Evolutionary conservation across 92 coral and sea anemone genomes (phyloP).

Genomic region (Isaurus tuberculatus): DNA sequence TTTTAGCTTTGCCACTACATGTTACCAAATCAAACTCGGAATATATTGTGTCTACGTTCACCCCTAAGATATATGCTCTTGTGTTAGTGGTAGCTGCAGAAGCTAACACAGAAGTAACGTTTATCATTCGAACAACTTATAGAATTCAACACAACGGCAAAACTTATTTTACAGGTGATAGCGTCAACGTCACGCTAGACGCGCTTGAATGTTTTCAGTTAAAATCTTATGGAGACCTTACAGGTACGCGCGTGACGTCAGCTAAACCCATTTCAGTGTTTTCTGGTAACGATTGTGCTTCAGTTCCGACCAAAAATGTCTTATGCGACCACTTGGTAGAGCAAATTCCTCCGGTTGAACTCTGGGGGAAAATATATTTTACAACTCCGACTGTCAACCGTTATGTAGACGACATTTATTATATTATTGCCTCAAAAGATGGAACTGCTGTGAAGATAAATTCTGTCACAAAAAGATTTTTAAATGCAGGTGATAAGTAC

Average conservation of each 20-base stretch:
- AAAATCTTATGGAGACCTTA: slow-evolving; percentile 51
- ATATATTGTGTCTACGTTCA: slow-evolving; percentile 79
- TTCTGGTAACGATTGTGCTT: slow-evolving; percentile 89
- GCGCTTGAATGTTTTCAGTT: slow-evolving; percentile 77
- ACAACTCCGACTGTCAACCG: slow-evolving; percentile 72
- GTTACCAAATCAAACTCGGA: slow-evolving; percentile 58
- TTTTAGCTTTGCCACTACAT: slow-evolving; percentile 79
- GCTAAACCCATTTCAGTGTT: slow-evolving; percentile 79
- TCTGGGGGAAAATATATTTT: slow-evolving; percentile 77
- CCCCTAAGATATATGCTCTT: slow-evolving; percentile 57
- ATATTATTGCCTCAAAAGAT: slow-evolving; percentile 74
- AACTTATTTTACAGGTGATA: slow-evolving; percentile 48
- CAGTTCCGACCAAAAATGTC: slow-evolving; percentile 52
- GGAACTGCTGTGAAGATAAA: slow-evolving; percentile 66
- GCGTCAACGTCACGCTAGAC: slow-evolving; percentile 51
- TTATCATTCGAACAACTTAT: slow-evolving; percentile 30
- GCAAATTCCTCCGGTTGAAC: slow-evolving; percentile 79
- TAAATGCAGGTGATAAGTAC: slow-evolving; percentile 66
- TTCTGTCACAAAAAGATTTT: not conserved
- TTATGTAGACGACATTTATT: slow-evolving; percentile 71
- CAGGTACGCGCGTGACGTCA: slow-evolving; percentile 78
- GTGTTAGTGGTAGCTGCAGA: slow-evolving; percentile 78
- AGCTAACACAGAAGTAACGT: slow-evolving; percentile 61
- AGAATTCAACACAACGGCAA: not conserved
- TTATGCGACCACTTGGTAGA: slow-evolving; percentile 88